Evolutionary conservation across 2,113 vertebrate species (phyloP).

Genomic region (Micronycteris hirsuta): DNA sequence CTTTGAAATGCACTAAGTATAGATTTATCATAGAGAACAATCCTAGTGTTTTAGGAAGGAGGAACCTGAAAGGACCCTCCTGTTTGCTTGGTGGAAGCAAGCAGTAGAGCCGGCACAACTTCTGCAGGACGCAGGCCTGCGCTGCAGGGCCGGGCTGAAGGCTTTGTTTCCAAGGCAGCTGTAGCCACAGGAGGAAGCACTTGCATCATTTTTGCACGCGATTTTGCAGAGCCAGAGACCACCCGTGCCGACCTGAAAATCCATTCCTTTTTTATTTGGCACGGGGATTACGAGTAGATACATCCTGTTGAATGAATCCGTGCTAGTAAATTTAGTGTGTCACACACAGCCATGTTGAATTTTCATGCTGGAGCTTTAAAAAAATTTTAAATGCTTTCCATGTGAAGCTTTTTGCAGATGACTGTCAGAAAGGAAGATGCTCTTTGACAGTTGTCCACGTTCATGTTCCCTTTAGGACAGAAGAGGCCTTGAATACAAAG

Average conservation of each 20-base stretch:
- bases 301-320: not conserved
- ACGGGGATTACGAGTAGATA: not conserved
- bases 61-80: not conserved
- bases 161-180: not conserved
- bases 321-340: too few relatives aligned
- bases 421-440: not conserved
- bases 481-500: not conserved
- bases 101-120: accelerated
- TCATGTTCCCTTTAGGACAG: not conserved
- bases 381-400: not conserved
- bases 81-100: not conserved
- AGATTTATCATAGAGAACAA: not conserved
- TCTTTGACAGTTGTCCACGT: not conserved
- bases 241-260: not conserved
- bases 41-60: not conserved
- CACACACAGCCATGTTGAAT: accelerated
- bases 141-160: not conserved
- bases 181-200: not conserved
- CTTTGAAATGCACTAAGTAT: not conserved
- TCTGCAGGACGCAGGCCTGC: not conserved
- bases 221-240: not conserved
- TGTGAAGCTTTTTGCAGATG: not conserved
- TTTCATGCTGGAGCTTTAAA: not conserved
- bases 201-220: not conserved
- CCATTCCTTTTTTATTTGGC: not conserved